Evolutionary conservation across 2,888 invertebrate species (phyloP).

Genomic region (Subacronicta megacephala): DNA sequence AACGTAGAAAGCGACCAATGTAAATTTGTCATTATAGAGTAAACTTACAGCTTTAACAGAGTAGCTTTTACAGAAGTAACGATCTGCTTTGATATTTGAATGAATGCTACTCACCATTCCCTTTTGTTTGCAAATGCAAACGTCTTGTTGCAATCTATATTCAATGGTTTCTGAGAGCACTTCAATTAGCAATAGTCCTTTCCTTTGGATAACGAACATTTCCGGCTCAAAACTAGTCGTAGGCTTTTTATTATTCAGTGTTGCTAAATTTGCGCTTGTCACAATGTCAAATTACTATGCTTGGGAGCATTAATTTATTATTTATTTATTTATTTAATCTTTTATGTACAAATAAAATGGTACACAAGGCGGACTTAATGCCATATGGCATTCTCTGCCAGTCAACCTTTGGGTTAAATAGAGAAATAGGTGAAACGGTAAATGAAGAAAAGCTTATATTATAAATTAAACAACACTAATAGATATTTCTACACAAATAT

Average conservation of each 20-base stretch:
- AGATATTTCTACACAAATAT: too few relatives aligned
- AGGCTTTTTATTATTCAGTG: conserved; percentile 15
- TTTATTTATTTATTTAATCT: too few relatives aligned
- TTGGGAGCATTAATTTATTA: too few relatives aligned
- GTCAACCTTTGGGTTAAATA: too few relatives aligned
- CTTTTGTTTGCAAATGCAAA: conserved; percentile 58
- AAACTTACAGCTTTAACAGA: conserved; percentile 42
- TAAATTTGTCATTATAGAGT: conserved; percentile 33
- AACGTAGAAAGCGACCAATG: conserved; percentile 2
- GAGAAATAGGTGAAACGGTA: too few relatives aligned
- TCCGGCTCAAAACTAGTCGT: conserved; percentile 17
- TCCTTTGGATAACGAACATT: conserved; percentile 44
- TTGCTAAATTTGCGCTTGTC: neutral
- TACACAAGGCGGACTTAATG: too few relatives aligned
- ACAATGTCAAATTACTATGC: too few relatives aligned
- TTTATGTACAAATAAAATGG: too few relatives aligned
- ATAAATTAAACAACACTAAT: too few relatives aligned
- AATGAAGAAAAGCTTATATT: too few relatives aligned
- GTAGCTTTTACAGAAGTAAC: conserved; percentile 65
- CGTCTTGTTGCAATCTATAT: conserved; percentile 56
- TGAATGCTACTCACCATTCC: conserved; percentile 52
- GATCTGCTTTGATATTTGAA: conserved; percentile 64
- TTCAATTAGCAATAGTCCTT: conserved; percentile 54
- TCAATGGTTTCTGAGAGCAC: conserved; percentile 53
- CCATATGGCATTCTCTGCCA: too few relatives aligned